Percentiles rank a stretch among this genome's conserved stretches.
phyloP scores from a whole-genome alignment of 2,797 vertebrate genomes.

The Onychomys torridus region DNA sequence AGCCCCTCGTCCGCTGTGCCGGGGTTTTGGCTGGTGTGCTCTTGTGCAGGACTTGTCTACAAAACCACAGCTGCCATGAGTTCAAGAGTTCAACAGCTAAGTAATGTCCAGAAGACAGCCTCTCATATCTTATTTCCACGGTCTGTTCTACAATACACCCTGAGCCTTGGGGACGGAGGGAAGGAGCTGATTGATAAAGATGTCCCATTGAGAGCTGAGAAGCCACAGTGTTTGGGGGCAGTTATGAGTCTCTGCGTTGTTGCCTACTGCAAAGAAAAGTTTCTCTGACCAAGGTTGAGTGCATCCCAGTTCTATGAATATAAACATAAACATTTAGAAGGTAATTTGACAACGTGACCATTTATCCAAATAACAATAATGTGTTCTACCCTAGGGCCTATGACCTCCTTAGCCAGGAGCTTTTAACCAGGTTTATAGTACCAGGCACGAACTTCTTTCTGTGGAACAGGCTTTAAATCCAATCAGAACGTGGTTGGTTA shows the following conservation, averaged over 20 bases:
- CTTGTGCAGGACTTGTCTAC: background rate
- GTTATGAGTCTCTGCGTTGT: background rate
- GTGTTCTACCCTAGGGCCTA: background rate
- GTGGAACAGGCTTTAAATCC: background rate
- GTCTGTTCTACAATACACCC: background rate
- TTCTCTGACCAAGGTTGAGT: background rate
- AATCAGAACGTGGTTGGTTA: background rate
- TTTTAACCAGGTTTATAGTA: background rate
- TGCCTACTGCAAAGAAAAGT: background rate
- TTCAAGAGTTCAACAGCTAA: background rate
- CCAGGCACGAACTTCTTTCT: background rate
- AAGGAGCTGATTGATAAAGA: background rate
- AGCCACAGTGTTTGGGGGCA: background rate
- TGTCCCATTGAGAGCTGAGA: background rate
- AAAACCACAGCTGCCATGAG: background rate
- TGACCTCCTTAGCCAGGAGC: background rate
- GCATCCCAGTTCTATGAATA: background rate
- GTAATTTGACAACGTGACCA: background rate
- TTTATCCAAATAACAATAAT: background rate
- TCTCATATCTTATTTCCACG: background rate
- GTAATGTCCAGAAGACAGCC: background rate
- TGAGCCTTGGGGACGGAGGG: background rate
- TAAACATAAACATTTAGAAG: background rate
- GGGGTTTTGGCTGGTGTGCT: background rate
- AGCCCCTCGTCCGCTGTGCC: background rate